Evolutionary conservation across 2,797 vertebrate genomes (phyloP), one percentile per base, ranked within the genome.

Genomic region (Sebastes vulpes): DNA sequence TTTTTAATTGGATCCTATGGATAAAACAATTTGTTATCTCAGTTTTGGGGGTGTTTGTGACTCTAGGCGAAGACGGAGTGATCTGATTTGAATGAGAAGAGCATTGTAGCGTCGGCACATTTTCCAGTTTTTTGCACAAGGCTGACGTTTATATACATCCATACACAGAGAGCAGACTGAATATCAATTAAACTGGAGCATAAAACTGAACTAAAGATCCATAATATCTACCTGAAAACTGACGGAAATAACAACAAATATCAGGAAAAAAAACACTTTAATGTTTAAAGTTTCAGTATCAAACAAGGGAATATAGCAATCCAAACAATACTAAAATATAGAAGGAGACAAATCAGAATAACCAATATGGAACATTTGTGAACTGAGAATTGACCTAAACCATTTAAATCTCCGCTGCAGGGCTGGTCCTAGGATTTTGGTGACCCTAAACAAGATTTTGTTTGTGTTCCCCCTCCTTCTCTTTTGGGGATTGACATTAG

Each of bases 1-100:
- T 85, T 95, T 93, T 93, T 95, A 94, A 95, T 94, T 94, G 93
- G 86, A 92, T 92, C 86, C 77, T 91, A 82, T 91, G 89, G 90
- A 94, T 92, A 88, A 93, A 93, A 89, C 76, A 84, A 90, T 86
- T 78, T 88, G 75, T 86, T 93, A 91, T 92, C 90, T 88, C 50
- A 57, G 67, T 83, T 71, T 84, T 74, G 64, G 72, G 79, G 83
- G 53, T 85, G 82, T 83, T 82, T 82, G 79, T 91, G 75, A 80
- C 89, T 92, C 57, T 56, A 79, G 86, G 90, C 81, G 23, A 86
- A 89, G 68, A 76, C 83, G 80, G 54, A 64, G 18, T 66, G 73
- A 77, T 82, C 53, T 65, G 76, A 88, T 90, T 89, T 85, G 75
- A 84, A 75, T 73, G 69, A 88, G 58, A 72, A 14, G 28, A 83